phyloP scores from a whole-genome alignment of 2,888 invertebrate genomes.

The Ochropleura plecta region DNA sequence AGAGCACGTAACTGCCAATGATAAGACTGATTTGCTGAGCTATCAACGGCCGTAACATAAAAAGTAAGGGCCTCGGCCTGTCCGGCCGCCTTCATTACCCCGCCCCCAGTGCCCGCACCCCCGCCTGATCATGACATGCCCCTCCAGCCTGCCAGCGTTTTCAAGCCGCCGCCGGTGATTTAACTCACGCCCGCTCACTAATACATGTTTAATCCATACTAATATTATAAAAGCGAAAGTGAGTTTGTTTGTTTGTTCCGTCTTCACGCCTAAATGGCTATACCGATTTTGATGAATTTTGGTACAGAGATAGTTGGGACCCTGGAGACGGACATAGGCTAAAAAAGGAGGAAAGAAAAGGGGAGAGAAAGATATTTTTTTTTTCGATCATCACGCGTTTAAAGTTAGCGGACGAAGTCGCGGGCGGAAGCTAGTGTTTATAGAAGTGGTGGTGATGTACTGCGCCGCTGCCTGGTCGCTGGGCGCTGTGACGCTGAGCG shows the following conservation, averaged over 20 bases:
- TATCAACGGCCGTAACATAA: constrained; percentile 55
- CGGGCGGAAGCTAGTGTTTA: constrained; percentile 19
- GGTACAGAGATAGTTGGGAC: no score
- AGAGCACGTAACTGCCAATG: constrained; percentile 47
- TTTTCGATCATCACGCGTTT: no score
- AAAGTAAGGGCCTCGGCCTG: constrained; percentile 47
- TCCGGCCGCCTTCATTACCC: constrained; percentile 37
- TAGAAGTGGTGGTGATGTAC: constrained; percentile 33
- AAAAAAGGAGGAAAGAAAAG: no score
- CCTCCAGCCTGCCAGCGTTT: constrained; percentile 11
- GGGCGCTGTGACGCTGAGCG: neutral
- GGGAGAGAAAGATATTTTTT: no score
- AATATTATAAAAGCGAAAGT: no score
- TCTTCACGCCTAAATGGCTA: no score
- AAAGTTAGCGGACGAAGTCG: no score
- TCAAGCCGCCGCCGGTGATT: constrained; percentile 30
- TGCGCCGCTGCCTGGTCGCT: neutral
- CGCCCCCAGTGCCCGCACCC: neutral
- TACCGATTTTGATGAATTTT: no score
- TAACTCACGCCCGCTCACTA: neutral
- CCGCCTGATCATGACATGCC: neutral
- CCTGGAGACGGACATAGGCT: no score
- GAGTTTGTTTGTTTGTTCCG: no score
- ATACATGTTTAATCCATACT: no score
- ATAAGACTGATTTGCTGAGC: constrained; percentile 57